Conservation (phyloP, 1,140 invertebrate genomes). For the Panagrolaimus sp. region DNA sequence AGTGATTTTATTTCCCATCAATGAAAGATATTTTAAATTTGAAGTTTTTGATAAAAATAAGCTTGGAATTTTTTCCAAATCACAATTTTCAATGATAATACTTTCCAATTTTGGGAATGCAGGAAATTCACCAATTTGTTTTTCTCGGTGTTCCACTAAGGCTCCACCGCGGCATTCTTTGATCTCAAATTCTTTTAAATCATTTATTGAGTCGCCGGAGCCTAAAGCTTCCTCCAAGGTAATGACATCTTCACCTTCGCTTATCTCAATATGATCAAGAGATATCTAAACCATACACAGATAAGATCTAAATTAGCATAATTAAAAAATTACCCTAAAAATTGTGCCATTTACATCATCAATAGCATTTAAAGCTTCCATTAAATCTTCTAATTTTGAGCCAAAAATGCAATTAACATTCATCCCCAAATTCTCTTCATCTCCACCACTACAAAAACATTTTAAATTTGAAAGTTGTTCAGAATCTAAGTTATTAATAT, state of each 20-base stretch:
- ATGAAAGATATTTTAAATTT: constrained; percentile 21
- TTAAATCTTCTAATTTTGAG: constrained; percentile 39
- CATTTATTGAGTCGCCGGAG: neutral
- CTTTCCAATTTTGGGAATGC: constrained; percentile 23
- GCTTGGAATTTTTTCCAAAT: constrained; percentile 28
- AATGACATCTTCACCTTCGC: neutral
- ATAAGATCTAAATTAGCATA: no score
- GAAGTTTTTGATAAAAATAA: constrained; percentile 14
- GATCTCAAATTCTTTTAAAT: neutral
- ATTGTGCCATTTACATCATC: constrained; percentile 32
- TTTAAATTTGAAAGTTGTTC: constrained; percentile 25
- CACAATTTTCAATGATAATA: constrained; percentile 35
- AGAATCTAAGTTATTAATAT: constrained; percentile 20
- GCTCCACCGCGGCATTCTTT: constrained; percentile 14
- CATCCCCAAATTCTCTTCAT: constrained; percentile 12
- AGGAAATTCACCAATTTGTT: constrained; percentile 30
- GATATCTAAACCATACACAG: constrained; percentile 21
- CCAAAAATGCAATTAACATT: constrained; percentile 43
- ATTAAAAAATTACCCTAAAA: constrained; percentile 19
- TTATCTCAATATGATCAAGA: constrained; percentile 30
- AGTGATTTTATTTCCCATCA: constrained; percentile 34
- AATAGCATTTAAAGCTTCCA: constrained; percentile 22
- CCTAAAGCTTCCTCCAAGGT: constrained; percentile 7
- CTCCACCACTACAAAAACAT: constrained; percentile 13
- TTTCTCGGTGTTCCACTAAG: constrained; percentile 16